Evolutionary conservation across 2,797 vertebrate genomes (phyloP), one percentile per base, ranked within the genome.

Genomic region (Acanthurus lineatus): DNA sequence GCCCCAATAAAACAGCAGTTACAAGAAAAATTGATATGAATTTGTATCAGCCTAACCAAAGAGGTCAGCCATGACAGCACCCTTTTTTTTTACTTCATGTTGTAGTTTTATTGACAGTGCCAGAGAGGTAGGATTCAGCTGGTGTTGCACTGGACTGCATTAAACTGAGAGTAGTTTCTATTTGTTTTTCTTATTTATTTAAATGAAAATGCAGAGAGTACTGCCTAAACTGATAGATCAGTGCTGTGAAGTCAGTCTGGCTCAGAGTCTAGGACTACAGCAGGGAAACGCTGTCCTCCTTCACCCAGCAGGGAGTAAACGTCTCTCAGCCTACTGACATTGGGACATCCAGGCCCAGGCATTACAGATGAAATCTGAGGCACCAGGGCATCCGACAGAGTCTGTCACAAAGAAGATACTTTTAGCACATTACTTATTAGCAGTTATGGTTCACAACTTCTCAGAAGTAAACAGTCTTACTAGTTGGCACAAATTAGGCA

Each of bases 301-400:
- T 96, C 95, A 9, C 90, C 92, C 64, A 96, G 86, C 44, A 96
- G 84, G 6, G 93, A 95, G 84, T 95, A 96, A 19, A 94, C 14
- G 53, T 91, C 89, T 78, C 96, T 94, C 17, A 96, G 89, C 51
- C 79, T 73, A 42, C 71, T 67, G 48, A 87, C 42, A 68, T 72
- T 69, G 3, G 87, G 86, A 66, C 54, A 20, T 57, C 54, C 88
- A 28, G 85, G 70, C 17, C 67, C 90, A 17, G 86, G 56, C 15
- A 49, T 5, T 22, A 84, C 20, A 25, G 90, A 73, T 0, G 78
- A 83, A 40, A 93, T 82, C 59, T 72, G 82, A 70, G 91, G 88
- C 44, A 77, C 75, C 38, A 95, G 67, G 35, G 73, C 35, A 51
- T 94, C 93, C 52, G 78, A 79, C 56, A 96, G 80, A 65, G 85